phyloP scores from a whole-genome alignment of 2,888 invertebrate species.

The Anthoptus insignis region DNA sequence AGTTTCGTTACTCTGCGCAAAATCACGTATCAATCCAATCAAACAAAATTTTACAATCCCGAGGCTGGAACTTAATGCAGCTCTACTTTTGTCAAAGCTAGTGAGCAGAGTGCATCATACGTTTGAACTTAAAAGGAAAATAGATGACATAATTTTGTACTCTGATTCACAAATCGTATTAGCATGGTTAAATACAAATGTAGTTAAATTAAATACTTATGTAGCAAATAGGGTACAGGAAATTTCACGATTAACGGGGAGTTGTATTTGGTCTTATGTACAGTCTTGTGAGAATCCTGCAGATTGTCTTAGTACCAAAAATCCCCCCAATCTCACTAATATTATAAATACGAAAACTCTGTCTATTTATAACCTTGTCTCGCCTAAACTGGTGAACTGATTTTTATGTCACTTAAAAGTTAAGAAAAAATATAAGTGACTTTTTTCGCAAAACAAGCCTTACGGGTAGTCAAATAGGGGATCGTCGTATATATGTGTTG shows the following conservation, averaged over 20 bases:
- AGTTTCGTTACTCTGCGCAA: neutral
- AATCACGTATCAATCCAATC: neutral
- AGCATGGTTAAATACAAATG: neutral
- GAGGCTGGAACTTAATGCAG: too few relatives aligned
- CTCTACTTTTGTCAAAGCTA: too few relatives aligned
- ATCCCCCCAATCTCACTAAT: too few relatives aligned
- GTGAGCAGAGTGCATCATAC: neutral
- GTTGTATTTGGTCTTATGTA: neutral
- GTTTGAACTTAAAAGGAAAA: neutral
- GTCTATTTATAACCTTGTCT: too few relatives aligned
- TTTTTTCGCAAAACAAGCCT: too few relatives aligned
- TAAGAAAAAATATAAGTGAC: too few relatives aligned
- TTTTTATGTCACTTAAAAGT: too few relatives aligned
- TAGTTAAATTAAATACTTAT: neutral
- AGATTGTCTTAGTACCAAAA: neutral
- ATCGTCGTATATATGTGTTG: too few relatives aligned
- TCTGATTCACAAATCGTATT: neutral
- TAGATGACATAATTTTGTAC: neutral
- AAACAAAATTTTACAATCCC: neutral
- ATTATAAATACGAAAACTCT: too few relatives aligned
- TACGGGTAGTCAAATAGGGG: too few relatives aligned
- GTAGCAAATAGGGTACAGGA: constrained; percentile 4
- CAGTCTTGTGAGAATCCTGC: neutral
- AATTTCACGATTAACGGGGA: neutral
- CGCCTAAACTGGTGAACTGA: too few relatives aligned